A percentile compares a stretch with the other conserved stretches of the same genome.
phyloP scores from a whole-genome alignment of 2,888 invertebrate genomes.

The Cylindroiulus punctatus region DNA sequence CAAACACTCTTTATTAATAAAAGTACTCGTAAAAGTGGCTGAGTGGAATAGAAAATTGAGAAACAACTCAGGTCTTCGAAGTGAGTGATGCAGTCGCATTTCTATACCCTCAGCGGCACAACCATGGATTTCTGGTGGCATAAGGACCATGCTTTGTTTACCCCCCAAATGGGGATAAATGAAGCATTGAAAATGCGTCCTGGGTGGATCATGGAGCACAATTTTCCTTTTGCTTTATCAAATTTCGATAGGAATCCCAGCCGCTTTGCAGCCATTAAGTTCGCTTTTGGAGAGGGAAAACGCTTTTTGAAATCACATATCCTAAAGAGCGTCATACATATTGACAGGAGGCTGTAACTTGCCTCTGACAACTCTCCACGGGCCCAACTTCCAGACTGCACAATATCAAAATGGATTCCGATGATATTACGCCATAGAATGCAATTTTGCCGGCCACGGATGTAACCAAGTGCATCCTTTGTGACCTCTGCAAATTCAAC shows the following conservation, averaged over 20 bases:
- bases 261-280: conserved; percentile 29
- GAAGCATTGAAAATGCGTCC: conserved; percentile 14
- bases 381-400: conserved; percentile 15
- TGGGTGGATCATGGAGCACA: neutral
- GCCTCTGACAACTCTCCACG: conserved; percentile 29
- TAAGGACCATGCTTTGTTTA: neutral
- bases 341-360: conserved; percentile 34
- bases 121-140: neutral
- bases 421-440: neutral
- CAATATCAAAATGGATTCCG: conserved; percentile 37
- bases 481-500: conserved; percentile 23
- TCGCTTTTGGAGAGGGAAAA: neutral
- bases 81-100: neutral
- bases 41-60: neutral
- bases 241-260: conserved; percentile 11
- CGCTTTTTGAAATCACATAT: conserved; percentile 31
- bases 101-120: neutral
- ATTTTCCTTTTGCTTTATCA: conserved; percentile 31
- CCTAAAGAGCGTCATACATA: conserved; percentile 38
- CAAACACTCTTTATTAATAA: no score
- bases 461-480: conserved; percentile 26
- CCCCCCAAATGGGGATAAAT: neutral
- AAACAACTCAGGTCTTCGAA: neutral
- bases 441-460: conserved; percentile 12
- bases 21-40: no score